These are phyloP conservation scores for Eleutherodactylus coqui DNA, from an alignment of 2,797 vertebrate genomes.

Conservation along the genomic window DNA sequence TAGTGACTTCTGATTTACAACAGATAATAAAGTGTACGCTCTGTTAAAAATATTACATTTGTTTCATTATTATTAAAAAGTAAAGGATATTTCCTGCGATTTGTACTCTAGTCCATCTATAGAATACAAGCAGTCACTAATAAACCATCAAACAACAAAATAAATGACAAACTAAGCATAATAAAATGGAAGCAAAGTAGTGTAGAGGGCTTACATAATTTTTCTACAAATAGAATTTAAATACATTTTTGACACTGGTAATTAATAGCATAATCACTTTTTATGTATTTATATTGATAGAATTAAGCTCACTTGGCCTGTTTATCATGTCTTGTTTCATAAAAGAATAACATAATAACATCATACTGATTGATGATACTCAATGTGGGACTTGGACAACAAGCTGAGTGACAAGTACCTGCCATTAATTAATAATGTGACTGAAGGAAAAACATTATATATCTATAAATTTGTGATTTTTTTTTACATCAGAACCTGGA, in stretches of 20 bases:
- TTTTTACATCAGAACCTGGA: too few species aligned
- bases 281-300: conserved; percentile 36
- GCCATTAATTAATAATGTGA: conserved; percentile 51
- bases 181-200: background rate
- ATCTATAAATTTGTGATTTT: too few species aligned
- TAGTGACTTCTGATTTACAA: background rate
- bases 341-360: conserved; percentile 60
- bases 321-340: conserved; percentile 54
- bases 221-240: background rate
- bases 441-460: conserved; percentile 43
- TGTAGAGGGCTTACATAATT: background rate
- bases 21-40: background rate
- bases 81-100: background rate
- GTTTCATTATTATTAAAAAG: background rate
- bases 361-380: conserved; percentile 30
- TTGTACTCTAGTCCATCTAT: background rate
- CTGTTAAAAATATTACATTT: background rate
- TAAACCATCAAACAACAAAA: background rate
- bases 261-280: background rate
- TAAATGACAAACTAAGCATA: background rate
- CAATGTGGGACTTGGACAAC: conserved; percentile 45
- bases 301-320: conserved; percentile 60
- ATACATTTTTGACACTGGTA: background rate
- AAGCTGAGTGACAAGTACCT: conserved; percentile 53
- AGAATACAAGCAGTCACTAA: background rate